Evolutionary conservation across 2,888 invertebrate species (phyloP).

Genomic region (Strigamia maritima): DNA sequence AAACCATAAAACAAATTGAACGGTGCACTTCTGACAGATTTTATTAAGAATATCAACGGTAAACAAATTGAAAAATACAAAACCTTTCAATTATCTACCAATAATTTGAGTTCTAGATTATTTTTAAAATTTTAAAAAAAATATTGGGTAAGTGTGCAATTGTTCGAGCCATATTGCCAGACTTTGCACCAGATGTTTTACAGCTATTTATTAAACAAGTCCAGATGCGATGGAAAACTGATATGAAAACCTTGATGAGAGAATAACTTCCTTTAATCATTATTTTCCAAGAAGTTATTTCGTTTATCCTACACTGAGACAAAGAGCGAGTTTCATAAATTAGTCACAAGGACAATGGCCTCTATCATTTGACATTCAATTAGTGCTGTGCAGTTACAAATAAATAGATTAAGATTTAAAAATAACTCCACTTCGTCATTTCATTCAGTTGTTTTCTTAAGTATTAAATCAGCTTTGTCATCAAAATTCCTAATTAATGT

Average conservation of each 20-base stretch:
- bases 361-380: neutral
- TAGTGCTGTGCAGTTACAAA: no score
- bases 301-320: neutral
- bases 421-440: no score
- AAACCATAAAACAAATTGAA: neutral
- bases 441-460: no score
- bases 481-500: no score
- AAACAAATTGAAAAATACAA: no score
- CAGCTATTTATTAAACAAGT: neutral
- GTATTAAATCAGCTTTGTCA: no score
- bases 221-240: neutral
- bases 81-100: no score
- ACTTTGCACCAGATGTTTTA: neutral
- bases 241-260: neutral
- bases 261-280: neutral
- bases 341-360: neutral
- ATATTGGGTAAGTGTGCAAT: neutral
- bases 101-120: neutral
- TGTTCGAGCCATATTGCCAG: neutral
- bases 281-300: neutral
- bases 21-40: constrained; percentile 7
- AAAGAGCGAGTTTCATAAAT: neutral
- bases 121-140: constrained; percentile 17
- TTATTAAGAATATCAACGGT: neutral
- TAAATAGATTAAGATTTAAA: no score